Base-by-base conservation (phyloP, 2,113 vertebrate species). In the Pampusana beccarii region DNA sequence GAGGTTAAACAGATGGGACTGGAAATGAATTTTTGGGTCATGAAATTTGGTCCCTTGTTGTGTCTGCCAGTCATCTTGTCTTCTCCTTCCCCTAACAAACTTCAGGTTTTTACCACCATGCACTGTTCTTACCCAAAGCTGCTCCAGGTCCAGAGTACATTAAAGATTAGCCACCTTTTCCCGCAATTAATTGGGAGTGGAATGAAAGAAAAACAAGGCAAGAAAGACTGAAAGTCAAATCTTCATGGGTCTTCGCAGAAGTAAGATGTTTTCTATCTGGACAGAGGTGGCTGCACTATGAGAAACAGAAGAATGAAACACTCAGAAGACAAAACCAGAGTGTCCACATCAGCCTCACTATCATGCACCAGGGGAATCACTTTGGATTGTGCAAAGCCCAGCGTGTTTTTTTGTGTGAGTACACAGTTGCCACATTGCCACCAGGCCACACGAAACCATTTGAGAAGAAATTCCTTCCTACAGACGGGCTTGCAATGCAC, bases 1-100 rank as follows among this genome's bases (percentile, higher is more conserved):
- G 2, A 88, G 2, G 16, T 38, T 82, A n/a, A 40, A 51, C 0
- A 0, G 0, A 38, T 51, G 16, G 34, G 9, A 64, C 46, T 56
- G 64, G 46, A 78, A 40, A 56, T 19, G 46, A 73, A 23, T 6
- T 80, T 77, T 40, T n/a, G 25, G 16, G 6, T 78, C n/a, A 51
- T 46, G 23, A 66, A 26, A 80, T 72, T 92, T 18, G 56, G 29
- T 31, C 9, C 29, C 19, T 36, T 42, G 2, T 34, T 56, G 26
- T 60, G 11, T 38, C 53, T 78, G 25, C 4, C 29, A 24, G 33
- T 38, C 14, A 28, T 61, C 17, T 42, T 44, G 3, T 21, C 33
- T 77, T 12, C 16, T 36, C 17, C 13, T 82, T 65, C 5, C 17
- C n/a, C 7, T 69, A 44, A 71, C 4, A 75, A 64, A 46, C 16